Conservation (phyloP, 2,888 invertebrate species). For the Uropetala carovei region DNA sequence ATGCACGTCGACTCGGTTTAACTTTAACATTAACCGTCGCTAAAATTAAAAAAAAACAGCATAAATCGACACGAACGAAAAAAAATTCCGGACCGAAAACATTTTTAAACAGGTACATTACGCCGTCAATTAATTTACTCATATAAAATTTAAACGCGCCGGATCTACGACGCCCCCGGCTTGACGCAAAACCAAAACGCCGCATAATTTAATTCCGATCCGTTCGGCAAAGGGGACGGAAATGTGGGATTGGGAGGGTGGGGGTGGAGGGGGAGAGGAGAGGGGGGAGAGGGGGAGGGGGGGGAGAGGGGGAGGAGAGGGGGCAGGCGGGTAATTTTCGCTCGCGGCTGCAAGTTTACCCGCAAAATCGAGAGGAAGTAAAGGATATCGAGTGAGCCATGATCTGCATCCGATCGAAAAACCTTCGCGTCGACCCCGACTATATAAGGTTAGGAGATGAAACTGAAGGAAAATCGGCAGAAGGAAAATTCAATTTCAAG, state of each 20-base stretch:
- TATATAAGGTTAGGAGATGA: background rate
- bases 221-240: background rate
- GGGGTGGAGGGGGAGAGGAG: too few relatives aligned
- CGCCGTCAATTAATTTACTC: too few relatives aligned
- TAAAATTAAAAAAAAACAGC: too few relatives aligned
- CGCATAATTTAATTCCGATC: background rate
- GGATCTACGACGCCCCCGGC: too few relatives aligned
- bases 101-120: background rate
- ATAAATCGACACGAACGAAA: too few relatives aligned
- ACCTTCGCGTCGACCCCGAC: background rate
- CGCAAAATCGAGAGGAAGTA: background rate
- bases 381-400: background rate
- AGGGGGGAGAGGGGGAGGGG: background rate
- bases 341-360: background rate
- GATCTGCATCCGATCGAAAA: background rate
- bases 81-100: background rate
- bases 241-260: background rate
- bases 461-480: background rate
- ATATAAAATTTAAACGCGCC: too few relatives aligned
- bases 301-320: background rate
- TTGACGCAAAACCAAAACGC: too few relatives aligned
- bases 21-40: too few relatives aligned
- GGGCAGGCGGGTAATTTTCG: background rate
- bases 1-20: too few relatives aligned
- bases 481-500: background rate